Base-by-base conservation (phyloP, 2,888 invertebrate genomes). In the Drosophila crucigera region DNA sequence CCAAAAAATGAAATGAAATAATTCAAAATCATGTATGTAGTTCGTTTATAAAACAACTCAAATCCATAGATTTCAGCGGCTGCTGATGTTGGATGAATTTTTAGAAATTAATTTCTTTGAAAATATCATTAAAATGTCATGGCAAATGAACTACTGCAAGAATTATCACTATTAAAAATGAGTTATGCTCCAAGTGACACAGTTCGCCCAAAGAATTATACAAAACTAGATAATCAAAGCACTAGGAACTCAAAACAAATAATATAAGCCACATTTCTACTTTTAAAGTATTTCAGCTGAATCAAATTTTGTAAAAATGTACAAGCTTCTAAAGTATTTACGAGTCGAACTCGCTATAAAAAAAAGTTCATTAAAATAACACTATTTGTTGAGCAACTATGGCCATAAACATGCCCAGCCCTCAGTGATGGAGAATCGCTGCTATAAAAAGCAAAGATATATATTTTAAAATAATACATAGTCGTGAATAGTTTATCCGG, bases 111-210 rank as follows among this genome's bases (percentile, higher is more conserved):
- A 80, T 80, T 71, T 75, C 68, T 82, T 82, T 31, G 39, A 68
- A 82, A 82, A 82, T 69, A 78, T 58, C 82, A 78, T 80, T 69
- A 80, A 80, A 75, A 53, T 80, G 75, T 75, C 80, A 82, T 10
- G 43, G 16, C 37, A 53, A 67, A 71, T 68, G 55, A 58, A 64
- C 28, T 37, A 66, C 65, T 63, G 49, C 37, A 25, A 56, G 50
- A 62, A 71, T 60, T 55, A 75, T 66, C 30, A 54, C 30, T 64
- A 67, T 14, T 74, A 30, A 61, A 75, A 50, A 59, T 78, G 80
- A 76, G 22, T 65, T 75, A 71, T 78, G 61, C 30, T 52, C 35
- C 25, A 41, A 50, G 19, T 37, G 30, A 37, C 16, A 47, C n/a
- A 58, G 25, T 54, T 60, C 43, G 43, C 22, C 11, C 22, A 47